A percentile compares a stretch with the other conserved stretches of the same genome.
phyloP scores from a whole-genome alignment of 1,140 invertebrate genomes.

The Cherax destructor region DNA sequence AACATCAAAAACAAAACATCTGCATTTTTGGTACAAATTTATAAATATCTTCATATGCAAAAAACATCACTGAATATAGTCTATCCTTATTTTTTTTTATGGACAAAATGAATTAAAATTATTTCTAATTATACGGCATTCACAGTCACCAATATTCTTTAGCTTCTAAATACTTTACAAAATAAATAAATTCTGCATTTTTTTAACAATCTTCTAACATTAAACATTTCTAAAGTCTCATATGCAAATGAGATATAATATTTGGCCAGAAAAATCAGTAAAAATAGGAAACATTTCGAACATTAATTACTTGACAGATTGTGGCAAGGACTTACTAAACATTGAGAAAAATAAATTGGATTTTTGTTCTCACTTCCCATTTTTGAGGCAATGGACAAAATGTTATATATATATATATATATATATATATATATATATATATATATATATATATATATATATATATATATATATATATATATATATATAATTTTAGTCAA shows the following conservation, averaged over 20 bases:
- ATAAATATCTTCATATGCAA: not conserved
- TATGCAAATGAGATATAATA: too few species aligned
- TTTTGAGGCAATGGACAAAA: not conserved
- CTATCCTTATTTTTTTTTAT: not conserved
- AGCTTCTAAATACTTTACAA: not conserved
- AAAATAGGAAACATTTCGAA: not conserved
- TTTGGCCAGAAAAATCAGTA: too few species aligned
- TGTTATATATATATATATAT: slow-evolving; percentile 20
- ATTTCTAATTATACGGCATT: not conserved
- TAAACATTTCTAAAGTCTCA: too few species aligned
- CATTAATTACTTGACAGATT: not conserved
- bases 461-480: slow-evolving; percentile 29
- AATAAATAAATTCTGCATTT: not conserved
- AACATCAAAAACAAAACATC: not conserved
- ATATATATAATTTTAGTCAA: slow-evolving; percentile 6
- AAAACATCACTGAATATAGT: not conserved
- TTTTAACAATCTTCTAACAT: not conserved
- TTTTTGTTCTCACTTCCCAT: too few species aligned
- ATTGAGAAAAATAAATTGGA: too few species aligned
- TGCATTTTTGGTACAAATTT: not conserved
- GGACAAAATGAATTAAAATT: not conserved
- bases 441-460: slow-evolving; percentile 31
- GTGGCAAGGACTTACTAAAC: too few species aligned
- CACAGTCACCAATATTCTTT: not conserved
- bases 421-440: slow-evolving; percentile 27